Percentiles rank a stretch among this genome's conserved stretches.
These are phyloP conservation scores for Manis javanica DNA, from an alignment of 2,797 vertebrate species.

Conservation along the genomic window DNA sequence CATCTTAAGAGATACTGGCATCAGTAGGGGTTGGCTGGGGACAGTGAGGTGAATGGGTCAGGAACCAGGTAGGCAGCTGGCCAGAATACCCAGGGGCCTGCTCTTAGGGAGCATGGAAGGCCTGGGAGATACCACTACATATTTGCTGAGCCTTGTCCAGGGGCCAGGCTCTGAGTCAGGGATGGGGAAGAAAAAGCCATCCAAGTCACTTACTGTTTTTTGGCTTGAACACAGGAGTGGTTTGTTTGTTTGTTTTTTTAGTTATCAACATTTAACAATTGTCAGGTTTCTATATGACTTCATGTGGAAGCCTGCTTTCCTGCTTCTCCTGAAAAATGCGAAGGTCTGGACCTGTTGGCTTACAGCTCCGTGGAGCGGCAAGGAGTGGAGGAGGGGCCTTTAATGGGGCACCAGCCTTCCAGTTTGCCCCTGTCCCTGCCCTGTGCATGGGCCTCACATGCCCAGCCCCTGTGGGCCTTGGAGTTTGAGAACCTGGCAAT, in stretches of 20 bases:
- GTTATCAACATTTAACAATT: constrained; percentile 50
- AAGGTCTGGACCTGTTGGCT: not conserved
- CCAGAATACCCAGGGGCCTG: not conserved
- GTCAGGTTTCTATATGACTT: constrained; percentile 26
- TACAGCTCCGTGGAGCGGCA: fast-evolving
- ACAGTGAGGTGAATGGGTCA: not conserved
- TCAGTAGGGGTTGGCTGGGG: not conserved
- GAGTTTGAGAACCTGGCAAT: not conserved
- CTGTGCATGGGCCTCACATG: not conserved
- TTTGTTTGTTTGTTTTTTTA: not conserved
- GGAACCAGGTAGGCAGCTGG: not conserved
- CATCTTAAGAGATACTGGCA: not conserved
- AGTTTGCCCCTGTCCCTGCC: not conserved
- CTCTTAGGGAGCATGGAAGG: not conserved
- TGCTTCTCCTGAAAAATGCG: constrained; percentile 15
- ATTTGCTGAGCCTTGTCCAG: not conserved
- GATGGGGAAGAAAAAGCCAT: constrained; percentile 16
- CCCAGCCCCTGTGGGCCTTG: not conserved
- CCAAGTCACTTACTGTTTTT: constrained; percentile 44
- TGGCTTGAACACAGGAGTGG: constrained; percentile 40
- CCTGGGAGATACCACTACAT: not conserved
- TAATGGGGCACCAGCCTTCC: not conserved
- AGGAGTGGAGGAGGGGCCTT: not conserved
- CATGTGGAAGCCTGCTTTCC: constrained; percentile 39
- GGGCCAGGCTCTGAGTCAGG: constrained; percentile 11